phyloP scores from a whole-genome alignment of 2,797 vertebrate species.

The Smutsia temminckii region DNA sequence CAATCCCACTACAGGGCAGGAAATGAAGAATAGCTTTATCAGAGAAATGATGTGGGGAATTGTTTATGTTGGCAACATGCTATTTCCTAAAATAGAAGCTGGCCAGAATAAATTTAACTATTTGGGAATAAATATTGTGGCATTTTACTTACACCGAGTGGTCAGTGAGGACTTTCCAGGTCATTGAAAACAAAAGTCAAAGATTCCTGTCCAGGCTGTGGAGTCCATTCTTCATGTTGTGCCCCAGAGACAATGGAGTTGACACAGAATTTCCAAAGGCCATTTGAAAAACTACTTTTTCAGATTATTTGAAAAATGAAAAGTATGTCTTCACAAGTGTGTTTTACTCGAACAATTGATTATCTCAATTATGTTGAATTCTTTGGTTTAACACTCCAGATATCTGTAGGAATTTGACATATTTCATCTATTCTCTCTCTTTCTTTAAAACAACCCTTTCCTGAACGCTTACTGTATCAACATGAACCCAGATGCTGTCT shows the following conservation, averaged over 20 bases:
- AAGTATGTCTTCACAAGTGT: background rate
- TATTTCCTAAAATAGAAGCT: conserved; percentile 69
- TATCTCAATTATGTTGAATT: conserved; percentile 64
- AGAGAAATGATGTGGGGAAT: conserved; percentile 52
- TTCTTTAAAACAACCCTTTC: conserved; percentile 63
- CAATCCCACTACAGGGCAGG: conserved; percentile 1
- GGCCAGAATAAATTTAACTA: conserved; percentile 48
- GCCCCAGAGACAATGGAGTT: background rate
- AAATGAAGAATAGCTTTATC: conserved; percentile 65
- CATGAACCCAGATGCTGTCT: conserved; percentile 79
- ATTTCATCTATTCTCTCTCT: conserved; percentile 75
- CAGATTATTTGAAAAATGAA: conserved; percentile 23
- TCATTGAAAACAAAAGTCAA: background rate
- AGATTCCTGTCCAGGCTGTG: background rate
- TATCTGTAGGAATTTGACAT: conserved; percentile 77
- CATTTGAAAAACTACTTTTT: conserved; percentile 19
- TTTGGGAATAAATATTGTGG: conserved; percentile 43
- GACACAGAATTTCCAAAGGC: background rate
- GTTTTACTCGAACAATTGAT: conserved; percentile 53
- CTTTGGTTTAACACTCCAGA: conserved; percentile 73
- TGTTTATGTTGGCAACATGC: conserved; percentile 62
- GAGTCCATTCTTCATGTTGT: background rate
- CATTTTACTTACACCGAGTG: conserved; percentile 19
- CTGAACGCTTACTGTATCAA: conserved; percentile 77
- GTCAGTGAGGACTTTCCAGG: background rate